Base-by-base conservation (phyloP, 2,888 invertebrate genomes). In the Heliconius sara region DNA sequence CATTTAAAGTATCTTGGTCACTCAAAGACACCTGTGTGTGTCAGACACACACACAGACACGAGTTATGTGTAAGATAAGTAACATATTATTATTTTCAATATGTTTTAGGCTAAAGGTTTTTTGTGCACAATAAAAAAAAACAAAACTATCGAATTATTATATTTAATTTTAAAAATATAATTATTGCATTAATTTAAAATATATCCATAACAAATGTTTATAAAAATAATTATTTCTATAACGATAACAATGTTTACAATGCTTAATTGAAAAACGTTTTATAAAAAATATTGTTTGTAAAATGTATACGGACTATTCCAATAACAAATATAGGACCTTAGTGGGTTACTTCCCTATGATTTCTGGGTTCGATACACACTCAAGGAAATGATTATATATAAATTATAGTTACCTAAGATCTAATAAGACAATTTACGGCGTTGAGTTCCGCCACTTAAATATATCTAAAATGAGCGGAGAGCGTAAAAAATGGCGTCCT, bases 171-270 rank as follows among this genome's bases (percentile, higher is more conserved):
- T 86, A 81, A 85, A 78, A 87, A 89, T 89, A 89, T 86, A 88
- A 87, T 85, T 84, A 91, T 91, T 92, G 91, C 91, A 91, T 89
- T 89, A 85, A 78, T 82, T 78, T 80, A 84, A n/a, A 83, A 79
- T 74, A 78, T 65, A 47, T 47, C 65, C 57, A 43, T 77, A 86
- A 83, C 83, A 82, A 89, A 89, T 86, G 87, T 89, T 87, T 82
- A 83, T 85, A 86, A 85, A 84, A 85, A 81, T 84, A 65, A 84
- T 73, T 79, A 83, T 73, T 79, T 80, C 63, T 82, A 72, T 83
- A 72, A 75, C 52, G 52, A 70, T 34, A 80, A 52, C 79, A 19
- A 72, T 78, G 68, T 78, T 67, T 78, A 74, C 74, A 78, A 65
- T 65, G 13, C 12, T 74, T 19, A 43, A 57, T 1, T 30, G 13